Percentiles rank a stretch among this genome's conserved stretches.
Conservation (phyloP, 2,888 invertebrate genomes). For the Piscicola geometra region DNA sequence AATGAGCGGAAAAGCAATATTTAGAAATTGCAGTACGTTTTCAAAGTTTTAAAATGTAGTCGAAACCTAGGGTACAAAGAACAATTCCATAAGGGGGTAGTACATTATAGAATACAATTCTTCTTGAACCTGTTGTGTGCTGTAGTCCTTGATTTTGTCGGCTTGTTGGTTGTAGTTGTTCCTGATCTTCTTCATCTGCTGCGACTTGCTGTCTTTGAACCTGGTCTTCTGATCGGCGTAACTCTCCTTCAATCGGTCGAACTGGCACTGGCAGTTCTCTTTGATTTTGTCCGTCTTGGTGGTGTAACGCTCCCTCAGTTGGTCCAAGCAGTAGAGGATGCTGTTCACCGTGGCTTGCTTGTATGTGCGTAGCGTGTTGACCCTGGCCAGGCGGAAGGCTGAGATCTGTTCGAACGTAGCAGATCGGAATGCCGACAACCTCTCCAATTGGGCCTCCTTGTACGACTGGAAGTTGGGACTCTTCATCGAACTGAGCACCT, state of each 20-base stretch:
- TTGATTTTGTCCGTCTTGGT: slow-evolving; percentile 80
- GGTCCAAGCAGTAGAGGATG: slow-evolving; percentile 60
- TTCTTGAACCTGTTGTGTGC: slow-evolving; percentile 68
- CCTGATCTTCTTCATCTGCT: slow-evolving; percentile 83
- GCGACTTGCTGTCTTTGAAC: slow-evolving; percentile 81
- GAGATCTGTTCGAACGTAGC: slow-evolving; percentile 49
- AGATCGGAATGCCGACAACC: slow-evolving; percentile 51
- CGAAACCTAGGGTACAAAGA: too few species aligned
- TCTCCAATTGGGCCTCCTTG: slow-evolving; percentile 49
- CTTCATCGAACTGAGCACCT: slow-evolving; percentile 72
- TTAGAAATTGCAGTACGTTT: too few species aligned
- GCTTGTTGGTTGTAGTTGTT: slow-evolving; percentile 93
- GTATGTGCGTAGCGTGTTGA: slow-evolving; percentile 49
- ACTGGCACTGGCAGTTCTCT: slow-evolving; percentile 86
- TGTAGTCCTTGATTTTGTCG: slow-evolving; percentile 87
- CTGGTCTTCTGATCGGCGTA: slow-evolving; percentile 82
- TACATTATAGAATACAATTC: too few species aligned
- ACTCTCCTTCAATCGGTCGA: slow-evolving; percentile 87
- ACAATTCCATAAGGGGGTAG: too few species aligned
- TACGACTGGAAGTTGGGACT: slow-evolving; percentile 48
- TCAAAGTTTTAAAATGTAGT: too few species aligned
- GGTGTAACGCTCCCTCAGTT: slow-evolving; percentile 82
- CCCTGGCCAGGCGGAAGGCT: slow-evolving; percentile 48
- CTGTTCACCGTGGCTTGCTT: slow-evolving; percentile 46
- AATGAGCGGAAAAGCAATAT: too few species aligned